Conservation (phyloP, 2,888 invertebrate species). For the Phengaris arion region DNA sequence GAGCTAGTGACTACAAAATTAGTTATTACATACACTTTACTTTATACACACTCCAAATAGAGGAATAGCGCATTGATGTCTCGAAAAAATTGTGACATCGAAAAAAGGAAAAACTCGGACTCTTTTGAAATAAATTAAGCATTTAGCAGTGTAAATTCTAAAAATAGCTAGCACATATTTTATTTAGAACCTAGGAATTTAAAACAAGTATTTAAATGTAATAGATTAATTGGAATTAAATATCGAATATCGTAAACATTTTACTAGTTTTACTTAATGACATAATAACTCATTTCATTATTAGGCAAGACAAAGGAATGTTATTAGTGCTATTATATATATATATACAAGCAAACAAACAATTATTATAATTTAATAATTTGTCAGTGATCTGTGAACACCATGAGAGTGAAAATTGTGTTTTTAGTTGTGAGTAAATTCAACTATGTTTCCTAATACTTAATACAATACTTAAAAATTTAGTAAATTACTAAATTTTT, state of each 20-base stretch:
- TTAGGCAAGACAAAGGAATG: constrained; percentile 17
- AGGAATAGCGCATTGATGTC: background rate
- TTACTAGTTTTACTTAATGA: background rate
- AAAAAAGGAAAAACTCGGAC: too few species aligned
- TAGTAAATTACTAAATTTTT: too few species aligned
- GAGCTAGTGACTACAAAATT: too few species aligned
- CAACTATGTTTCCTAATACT: background rate
- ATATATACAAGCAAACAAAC: constrained; percentile 8
- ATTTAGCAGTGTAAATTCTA: too few species aligned
- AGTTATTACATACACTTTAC: too few species aligned
- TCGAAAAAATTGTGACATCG: background rate
- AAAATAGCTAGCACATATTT: too few species aligned
- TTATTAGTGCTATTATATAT: constrained; percentile 18
- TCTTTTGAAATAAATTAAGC: background rate
- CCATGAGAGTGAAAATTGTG: constrained; percentile 1
- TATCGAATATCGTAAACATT: background rate
- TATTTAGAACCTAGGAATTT: too few species aligned
- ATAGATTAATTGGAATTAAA: constrained; percentile 1
- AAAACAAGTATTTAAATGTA: too few species aligned
- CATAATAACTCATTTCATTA: background rate
- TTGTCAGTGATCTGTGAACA: background rate
- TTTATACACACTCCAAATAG: too few species aligned
- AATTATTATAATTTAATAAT: background rate
- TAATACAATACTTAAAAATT: too few species aligned
- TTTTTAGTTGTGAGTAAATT: constrained; percentile 7